These are phyloP conservation scores for Cossypha polioptera DNA, from an alignment of 2,797 vertebrate species.

Conservation along the genomic window DNA sequence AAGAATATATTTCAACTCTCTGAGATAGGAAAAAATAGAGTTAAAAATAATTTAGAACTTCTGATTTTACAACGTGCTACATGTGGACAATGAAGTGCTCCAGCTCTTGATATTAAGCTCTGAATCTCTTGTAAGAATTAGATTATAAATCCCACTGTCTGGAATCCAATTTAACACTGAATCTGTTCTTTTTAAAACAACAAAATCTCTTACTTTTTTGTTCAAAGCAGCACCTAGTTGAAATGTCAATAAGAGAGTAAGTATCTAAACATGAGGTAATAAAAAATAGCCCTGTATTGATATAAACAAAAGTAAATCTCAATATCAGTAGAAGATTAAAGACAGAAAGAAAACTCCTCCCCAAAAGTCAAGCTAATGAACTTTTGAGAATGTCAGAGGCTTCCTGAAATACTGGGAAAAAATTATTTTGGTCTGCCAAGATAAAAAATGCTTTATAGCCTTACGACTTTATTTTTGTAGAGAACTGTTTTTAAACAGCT, in stretches of 20 bases:
- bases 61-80: background rate
- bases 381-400: background rate
- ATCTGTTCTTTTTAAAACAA: background rate
- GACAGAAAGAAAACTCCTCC: background rate
- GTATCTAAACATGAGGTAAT: background rate
- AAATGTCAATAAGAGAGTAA: conserved; percentile 9
- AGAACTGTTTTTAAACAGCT: conserved; percentile 22
- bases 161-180: background rate
- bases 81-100: background rate
- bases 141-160: background rate
- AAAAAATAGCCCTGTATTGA: background rate
- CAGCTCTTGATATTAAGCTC: background rate
- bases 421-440: conserved; percentile 7
- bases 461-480: conserved; percentile 11
- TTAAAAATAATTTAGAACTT: background rate
- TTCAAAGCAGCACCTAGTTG: background rate
- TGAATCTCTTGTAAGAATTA: background rate
- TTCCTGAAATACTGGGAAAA: conserved; percentile 31
- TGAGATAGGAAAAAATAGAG: background rate
- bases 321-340: background rate
- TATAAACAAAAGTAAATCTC: conserved; percentile 1
- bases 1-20: background rate
- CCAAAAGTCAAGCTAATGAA: conserved; percentile 7
- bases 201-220: background rate
- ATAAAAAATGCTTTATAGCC: conserved; percentile 39